A percentile compares a stretch with the other conserved stretches of the same genome.
These are phyloP conservation scores for Myopa tessellatipennis DNA, from an alignment of 2,888 invertebrate species.

Conservation along the genomic window DNA sequence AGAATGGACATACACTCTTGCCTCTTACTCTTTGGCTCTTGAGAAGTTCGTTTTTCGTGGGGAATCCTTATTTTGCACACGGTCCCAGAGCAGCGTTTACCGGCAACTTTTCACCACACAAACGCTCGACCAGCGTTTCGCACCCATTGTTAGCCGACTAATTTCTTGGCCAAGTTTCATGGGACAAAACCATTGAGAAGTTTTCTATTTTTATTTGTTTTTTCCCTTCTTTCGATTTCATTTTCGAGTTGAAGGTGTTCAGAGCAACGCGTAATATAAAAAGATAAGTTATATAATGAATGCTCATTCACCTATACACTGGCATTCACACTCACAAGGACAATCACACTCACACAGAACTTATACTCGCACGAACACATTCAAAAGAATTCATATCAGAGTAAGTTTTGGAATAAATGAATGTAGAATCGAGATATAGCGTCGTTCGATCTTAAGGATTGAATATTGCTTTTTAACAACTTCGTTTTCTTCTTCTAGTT, in stretches of 20 bases:
- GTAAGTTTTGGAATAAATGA: too few relatives aligned
- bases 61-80: neutral
- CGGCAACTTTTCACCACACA: too few relatives aligned
- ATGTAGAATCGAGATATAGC: too few relatives aligned
- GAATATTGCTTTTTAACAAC: too few relatives aligned
- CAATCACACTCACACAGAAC: neutral
- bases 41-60: neutral
- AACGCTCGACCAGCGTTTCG: too few relatives aligned
- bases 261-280: neutral
- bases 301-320: conserved; percentile 2
- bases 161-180: conserved; percentile 17
- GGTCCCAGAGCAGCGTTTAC: neutral
- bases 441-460: too few relatives aligned
- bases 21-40: neutral
- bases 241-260: neutral
- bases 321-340: neutral
- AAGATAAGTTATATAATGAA: conserved; percentile 20
- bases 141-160: too few relatives aligned
- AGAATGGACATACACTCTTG: too few relatives aligned
- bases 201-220: conserved; percentile 1
- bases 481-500: too few relatives aligned
- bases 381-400: neutral
- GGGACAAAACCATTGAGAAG: conserved; percentile 8
- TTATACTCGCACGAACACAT: neutral
- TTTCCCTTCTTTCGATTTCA: neutral